Conservation (phyloP, 1,140 invertebrate genomes). For the Bombus pascuorum region DNA sequence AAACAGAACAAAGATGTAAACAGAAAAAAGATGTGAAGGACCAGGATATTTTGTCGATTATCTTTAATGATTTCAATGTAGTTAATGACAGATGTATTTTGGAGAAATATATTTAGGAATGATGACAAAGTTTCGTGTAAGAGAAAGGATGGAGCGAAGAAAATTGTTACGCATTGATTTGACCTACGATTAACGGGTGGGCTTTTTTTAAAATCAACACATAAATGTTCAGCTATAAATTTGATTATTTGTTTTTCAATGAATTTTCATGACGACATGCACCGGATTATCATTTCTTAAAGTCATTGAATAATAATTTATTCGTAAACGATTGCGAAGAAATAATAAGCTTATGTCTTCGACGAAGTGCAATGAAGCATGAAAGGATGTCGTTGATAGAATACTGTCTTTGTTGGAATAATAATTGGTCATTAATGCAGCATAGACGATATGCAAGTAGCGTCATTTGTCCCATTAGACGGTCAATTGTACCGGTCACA, state of each 20-base stretch:
- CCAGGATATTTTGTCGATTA: slow-evolving; percentile 32
- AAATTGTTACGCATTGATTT: no score
- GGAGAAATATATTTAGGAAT: no score
- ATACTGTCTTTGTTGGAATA: not conserved
- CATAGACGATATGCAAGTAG: no score
- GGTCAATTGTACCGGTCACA: not conserved
- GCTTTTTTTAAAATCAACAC: no score
- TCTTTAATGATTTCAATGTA: not conserved
- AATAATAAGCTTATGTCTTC: no score
- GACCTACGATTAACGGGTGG: no score
- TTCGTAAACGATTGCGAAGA: no score
- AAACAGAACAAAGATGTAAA: not conserved
- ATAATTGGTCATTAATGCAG: slow-evolving; percentile 11
- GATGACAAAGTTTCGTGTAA: no score
- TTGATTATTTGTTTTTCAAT: not conserved
- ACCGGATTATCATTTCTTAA: not conserved
- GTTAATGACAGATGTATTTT: slow-evolving; percentile 15
- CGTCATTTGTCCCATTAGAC: slow-evolving; percentile 26
- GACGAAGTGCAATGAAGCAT: not conserved
- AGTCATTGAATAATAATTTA: not conserved
- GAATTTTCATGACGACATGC: not conserved
- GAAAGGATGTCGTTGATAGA: no score
- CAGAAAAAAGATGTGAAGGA: not conserved
- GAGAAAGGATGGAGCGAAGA: no score
- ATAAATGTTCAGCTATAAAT: not conserved